phyloP scores from a whole-genome alignment of 2,113 vertebrate genomes.

The Percopsis transmontana region DNA sequence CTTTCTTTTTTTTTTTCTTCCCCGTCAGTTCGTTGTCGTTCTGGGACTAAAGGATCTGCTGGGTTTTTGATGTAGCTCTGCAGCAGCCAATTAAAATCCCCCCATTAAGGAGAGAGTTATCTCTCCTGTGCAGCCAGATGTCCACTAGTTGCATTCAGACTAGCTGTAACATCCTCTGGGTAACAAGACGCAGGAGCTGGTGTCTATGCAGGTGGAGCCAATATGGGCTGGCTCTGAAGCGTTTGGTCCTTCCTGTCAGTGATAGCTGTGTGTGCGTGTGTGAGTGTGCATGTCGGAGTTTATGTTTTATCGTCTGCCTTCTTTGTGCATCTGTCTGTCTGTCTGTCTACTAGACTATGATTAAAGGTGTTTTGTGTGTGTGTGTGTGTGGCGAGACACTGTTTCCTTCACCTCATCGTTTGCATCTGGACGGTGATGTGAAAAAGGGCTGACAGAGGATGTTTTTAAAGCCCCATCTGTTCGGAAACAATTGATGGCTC shows the following conservation, averaged over 20 bases:
- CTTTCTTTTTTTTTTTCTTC: not conserved
- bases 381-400: constrained; percentile 1
- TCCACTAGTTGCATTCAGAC: constrained; percentile 68
- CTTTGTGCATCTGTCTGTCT: constrained; percentile 13
- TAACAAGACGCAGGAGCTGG: constrained; percentile 44
- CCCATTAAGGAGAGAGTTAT: constrained; percentile 68
- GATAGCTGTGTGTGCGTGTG: not conserved
- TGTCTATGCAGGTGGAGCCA: constrained; percentile 57
- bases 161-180: constrained; percentile 58
- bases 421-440: constrained; percentile 61
- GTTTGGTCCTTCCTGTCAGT: constrained; percentile 4
- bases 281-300: constrained; percentile 13
- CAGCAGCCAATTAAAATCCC: constrained; percentile 69
- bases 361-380: constrained; percentile 47
- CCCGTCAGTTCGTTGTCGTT: constrained; percentile 54
- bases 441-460: constrained; percentile 66
- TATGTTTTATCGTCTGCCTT: constrained; percentile 24
- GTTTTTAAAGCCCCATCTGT: constrained; percentile 67
- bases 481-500: constrained; percentile 59
- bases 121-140: constrained; percentile 67
- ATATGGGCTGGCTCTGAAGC: constrained; percentile 19
- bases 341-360: constrained; percentile 32
- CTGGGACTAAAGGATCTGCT: constrained; percentile 64
- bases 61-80: constrained; percentile 67
- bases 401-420: constrained; percentile 56